A percentile compares a stretch with the other conserved stretches of the same genome.
phyloP scores from a whole-genome alignment of 37 sponge, comb jelly and placozoan species.

The Bolinopsis microptera region DNA sequence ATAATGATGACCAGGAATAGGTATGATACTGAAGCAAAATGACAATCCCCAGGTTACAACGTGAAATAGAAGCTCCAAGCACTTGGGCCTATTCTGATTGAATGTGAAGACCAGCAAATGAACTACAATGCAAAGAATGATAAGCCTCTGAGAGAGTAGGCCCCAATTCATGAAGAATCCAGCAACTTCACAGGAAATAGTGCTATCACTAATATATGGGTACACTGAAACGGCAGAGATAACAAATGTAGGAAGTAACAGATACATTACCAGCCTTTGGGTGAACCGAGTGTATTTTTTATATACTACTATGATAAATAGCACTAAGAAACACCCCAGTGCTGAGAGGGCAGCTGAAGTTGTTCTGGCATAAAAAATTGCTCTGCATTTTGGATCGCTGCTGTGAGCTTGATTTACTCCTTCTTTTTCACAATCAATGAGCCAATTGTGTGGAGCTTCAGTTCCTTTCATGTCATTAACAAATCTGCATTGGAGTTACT shows the following conservation, averaged over 20 bases:
- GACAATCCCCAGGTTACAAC: background rate
- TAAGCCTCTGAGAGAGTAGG: slow-evolving; percentile 26
- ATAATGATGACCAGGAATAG: background rate
- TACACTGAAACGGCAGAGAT: background rate
- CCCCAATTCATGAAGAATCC: slow-evolving; percentile 38
- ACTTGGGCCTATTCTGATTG: background rate
- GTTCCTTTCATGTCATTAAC: too few relatives aligned
- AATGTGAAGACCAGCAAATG: slow-evolving; percentile 42
- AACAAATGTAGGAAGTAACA: background rate
- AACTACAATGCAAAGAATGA: slow-evolving; percentile 24
- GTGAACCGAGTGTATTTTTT: background rate
- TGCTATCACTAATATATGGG: background rate
- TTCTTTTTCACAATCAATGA: background rate
- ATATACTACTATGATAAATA: slow-evolving; percentile 16
- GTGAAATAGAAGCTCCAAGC: background rate
- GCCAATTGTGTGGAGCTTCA: too few relatives aligned
- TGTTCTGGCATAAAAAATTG: slow-evolving; percentile 33
- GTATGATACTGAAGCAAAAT: background rate
- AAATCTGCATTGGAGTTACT: too few relatives aligned
- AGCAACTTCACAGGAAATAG: background rate
- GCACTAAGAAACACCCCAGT: slow-evolving; percentile 23
- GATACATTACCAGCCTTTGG: slow-evolving; percentile 6
- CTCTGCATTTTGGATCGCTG: background rate
- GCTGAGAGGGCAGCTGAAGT: background rate
- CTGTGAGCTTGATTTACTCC: background rate